Percentiles rank a stretch among this genome's conserved stretches.
Evolutionary conservation across 2,797 vertebrate genomes (phyloP).

Genomic region (Karalla daura): DNA sequence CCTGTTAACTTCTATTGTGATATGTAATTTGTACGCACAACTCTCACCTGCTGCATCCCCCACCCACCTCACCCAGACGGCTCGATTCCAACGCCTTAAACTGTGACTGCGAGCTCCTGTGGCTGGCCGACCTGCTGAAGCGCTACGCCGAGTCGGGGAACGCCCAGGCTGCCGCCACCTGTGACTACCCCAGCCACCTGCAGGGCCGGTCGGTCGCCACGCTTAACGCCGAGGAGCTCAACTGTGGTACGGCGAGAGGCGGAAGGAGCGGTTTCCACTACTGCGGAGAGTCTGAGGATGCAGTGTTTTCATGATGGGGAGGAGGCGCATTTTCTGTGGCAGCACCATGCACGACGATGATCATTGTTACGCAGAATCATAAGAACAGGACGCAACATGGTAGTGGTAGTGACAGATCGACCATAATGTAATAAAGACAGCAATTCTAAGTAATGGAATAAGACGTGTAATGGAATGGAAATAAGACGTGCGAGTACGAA

Average conservation of each 20-base stretch:
- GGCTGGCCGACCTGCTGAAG: constrained; percentile 95
- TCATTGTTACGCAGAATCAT: too few species aligned
- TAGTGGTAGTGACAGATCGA: too few species aligned
- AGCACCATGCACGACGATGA: too few species aligned
- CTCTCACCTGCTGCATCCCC: constrained; percentile 14
- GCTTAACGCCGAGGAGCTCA: constrained; percentile 93
- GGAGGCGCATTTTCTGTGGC: too few species aligned
- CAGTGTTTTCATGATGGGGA: too few species aligned
- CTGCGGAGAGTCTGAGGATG: not conserved
- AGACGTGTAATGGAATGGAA: too few species aligned
- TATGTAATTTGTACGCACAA: not conserved
- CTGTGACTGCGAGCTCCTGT: constrained; percentile 97
- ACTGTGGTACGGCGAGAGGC: constrained; percentile 88
- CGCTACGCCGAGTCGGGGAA: constrained; percentile 93
- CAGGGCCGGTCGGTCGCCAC: constrained; percentile 96
- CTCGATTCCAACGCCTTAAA: constrained; percentile 95
- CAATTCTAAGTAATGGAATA: too few species aligned
- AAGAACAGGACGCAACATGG: too few species aligned
- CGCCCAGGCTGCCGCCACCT: constrained; percentile 96
- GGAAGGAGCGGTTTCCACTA: not conserved
- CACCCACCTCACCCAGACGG: constrained; percentile 89
- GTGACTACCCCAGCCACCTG: constrained; percentile 91
- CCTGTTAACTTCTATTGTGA: too few species aligned
- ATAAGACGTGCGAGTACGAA: too few species aligned
- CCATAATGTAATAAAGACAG: too few species aligned